Conservation (phyloP, 2,113 vertebrate species). For the Tringa solitaria region DNA sequence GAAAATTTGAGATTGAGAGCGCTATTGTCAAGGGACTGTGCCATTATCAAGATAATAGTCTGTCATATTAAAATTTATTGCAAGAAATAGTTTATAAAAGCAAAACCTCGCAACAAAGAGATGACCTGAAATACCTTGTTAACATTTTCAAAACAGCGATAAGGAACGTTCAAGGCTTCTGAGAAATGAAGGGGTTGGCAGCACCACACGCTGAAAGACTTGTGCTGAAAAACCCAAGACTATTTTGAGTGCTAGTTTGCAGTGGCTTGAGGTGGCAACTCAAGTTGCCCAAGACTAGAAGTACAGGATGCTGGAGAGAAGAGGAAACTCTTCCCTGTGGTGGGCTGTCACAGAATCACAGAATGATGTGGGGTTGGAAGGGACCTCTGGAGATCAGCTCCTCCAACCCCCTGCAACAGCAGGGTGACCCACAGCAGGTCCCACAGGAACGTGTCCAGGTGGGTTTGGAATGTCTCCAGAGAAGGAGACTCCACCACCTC, state of each 20-base stretch:
- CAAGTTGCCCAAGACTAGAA: neutral
- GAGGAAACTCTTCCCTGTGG: neutral
- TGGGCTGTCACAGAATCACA: too few relatives aligned
- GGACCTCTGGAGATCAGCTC: too few relatives aligned
- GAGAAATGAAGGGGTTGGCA: neutral
- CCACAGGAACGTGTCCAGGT: too few relatives aligned
- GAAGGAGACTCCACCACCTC: too few relatives aligned
- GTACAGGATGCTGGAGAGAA: neutral
- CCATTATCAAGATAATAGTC: neutral
- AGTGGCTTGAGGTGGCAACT: neutral
- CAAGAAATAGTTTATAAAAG: neutral
- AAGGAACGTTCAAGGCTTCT: neutral
- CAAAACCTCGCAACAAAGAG: neutral
- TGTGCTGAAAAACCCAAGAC: neutral
- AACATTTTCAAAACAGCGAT: neutral
- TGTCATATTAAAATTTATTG: neutral
- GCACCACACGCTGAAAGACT: neutral
- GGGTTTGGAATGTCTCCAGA: too few relatives aligned
- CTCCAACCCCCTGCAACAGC: too few relatives aligned
- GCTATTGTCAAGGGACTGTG: neutral
- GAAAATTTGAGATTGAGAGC: neutral
- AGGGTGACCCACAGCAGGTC: too few relatives aligned
- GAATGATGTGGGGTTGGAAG: too few relatives aligned
- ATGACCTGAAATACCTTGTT: neutral
- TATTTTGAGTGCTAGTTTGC: neutral